phyloP scores from a whole-genome alignment of 64 coral and sea anemone species.

The Trachythela sp. region DNA sequence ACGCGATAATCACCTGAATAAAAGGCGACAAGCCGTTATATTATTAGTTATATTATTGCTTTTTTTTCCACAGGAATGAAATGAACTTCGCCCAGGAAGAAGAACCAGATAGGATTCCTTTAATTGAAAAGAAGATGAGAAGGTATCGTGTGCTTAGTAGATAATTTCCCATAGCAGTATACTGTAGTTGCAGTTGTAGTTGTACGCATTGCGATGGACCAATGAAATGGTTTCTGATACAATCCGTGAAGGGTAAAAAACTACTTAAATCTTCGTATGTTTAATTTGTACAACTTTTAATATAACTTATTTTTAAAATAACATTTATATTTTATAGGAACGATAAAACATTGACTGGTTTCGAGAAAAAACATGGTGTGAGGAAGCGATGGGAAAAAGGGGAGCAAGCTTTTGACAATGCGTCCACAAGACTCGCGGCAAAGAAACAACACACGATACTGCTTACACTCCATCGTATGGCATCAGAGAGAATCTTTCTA shows the following conservation, averaged over 20 bases:
- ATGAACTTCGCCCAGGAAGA: neutral
- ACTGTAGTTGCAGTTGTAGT: neutral
- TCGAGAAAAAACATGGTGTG: neutral
- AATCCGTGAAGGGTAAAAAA: no score
- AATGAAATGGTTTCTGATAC: no score
- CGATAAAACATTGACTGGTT: neutral
- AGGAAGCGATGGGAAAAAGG: neutral
- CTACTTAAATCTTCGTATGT: no score
- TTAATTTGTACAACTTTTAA: no score
- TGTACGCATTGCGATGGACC: no score
- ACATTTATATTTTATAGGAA: neutral
- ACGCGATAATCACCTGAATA: no score
- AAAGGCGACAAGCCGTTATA: no score
- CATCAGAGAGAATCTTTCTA: constrained; percentile 8
- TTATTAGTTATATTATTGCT: neutral
- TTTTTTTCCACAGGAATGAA: neutral
- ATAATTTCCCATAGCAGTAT: neutral
- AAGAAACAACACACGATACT: neutral
- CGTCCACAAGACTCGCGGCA: neutral
- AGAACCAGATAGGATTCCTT: neutral
- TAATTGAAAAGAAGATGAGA: neutral
- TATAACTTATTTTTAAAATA: no score
- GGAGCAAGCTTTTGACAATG: neutral
- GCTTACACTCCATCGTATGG: neutral
- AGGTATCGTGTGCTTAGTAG: neutral